Evolutionary conservation across 2,113 vertebrate genomes (phyloP).

Genomic region (Heterocephalus glaber): DNA sequence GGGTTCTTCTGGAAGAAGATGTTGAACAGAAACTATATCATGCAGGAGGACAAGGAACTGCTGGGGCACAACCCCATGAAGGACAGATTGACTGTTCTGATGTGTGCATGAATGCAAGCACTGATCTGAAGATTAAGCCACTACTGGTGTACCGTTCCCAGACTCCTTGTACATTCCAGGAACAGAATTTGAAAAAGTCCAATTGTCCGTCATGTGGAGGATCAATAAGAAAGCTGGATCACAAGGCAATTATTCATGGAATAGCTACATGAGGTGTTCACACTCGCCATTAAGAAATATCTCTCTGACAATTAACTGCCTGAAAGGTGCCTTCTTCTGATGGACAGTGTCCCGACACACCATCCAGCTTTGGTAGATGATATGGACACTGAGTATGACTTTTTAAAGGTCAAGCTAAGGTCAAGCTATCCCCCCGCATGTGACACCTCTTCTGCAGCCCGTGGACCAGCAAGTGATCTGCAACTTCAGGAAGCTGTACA

Average conservation of each 20-base stretch:
- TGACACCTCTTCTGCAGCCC: background rate
- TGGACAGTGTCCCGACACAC: background rate
- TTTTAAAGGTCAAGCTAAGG: background rate
- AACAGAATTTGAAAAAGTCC: background rate
- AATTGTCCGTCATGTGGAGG: background rate
- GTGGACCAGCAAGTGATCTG: background rate
- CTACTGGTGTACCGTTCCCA: background rate
- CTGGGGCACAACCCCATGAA: background rate
- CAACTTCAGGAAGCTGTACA: background rate
- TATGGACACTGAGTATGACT: background rate
- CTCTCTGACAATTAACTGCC: background rate
- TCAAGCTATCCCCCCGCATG: background rate
- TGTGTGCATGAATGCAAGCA: background rate
- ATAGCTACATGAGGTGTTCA: background rate
- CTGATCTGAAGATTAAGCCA: background rate
- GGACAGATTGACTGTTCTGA: background rate
- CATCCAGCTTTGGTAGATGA: background rate
- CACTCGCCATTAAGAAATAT: background rate
- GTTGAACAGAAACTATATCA: background rate
- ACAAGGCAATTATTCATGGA: background rate
- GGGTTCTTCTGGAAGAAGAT: background rate
- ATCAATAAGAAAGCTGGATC: background rate
- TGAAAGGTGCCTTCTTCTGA: background rate
- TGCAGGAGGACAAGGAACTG: background rate
- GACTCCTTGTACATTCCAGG: background rate